These are phyloP conservation scores for Karalla daura DNA, from an alignment of 2,797 vertebrate genomes.

Conservation along the genomic window DNA sequence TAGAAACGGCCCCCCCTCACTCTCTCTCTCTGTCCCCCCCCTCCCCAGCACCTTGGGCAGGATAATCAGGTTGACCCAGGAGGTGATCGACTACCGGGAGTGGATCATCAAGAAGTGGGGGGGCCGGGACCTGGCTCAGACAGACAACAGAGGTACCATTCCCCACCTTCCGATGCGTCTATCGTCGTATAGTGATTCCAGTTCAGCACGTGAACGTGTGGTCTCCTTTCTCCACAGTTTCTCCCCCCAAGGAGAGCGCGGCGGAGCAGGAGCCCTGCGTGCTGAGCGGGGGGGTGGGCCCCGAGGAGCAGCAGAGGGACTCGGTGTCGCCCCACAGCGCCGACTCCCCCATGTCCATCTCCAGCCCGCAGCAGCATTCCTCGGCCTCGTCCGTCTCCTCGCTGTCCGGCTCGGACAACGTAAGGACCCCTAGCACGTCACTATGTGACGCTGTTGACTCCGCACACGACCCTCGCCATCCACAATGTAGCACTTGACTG, in stretches of 20 bases:
- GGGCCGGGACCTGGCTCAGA: slow-evolving; percentile 79
- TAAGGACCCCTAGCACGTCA: no score
- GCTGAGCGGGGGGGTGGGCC: slow-evolving; percentile 55
- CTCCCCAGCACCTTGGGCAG: slow-evolving; percentile 91
- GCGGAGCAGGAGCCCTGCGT: slow-evolving; percentile 54
- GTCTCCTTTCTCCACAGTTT: slow-evolving; percentile 6
- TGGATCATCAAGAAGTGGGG: slow-evolving; percentile 98
- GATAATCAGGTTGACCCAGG: slow-evolving; percentile 96
- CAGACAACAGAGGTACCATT: slow-evolving; percentile 85
- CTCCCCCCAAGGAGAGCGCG: slow-evolving; percentile 59
- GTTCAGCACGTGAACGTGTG: no score
- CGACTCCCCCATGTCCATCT: slow-evolving; percentile 89
- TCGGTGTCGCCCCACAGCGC: slow-evolving; percentile 87
- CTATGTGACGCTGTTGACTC: no score
- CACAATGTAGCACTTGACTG: no score
- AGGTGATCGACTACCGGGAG: slow-evolving; percentile 96
- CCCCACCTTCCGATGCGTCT: neutral
- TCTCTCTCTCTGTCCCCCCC: neutral
- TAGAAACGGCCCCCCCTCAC: neutral
- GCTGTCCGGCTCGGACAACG: slow-evolving; percentile 94
- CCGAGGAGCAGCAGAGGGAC: slow-evolving; percentile 88
- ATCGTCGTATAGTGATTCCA: no score
- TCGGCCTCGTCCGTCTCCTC: slow-evolving; percentile 95
- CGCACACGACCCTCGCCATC: no score
- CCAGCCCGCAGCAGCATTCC: slow-evolving; percentile 91